Conservation (phyloP, 2,797 vertebrate species). For the Alectoris magna region DNA sequence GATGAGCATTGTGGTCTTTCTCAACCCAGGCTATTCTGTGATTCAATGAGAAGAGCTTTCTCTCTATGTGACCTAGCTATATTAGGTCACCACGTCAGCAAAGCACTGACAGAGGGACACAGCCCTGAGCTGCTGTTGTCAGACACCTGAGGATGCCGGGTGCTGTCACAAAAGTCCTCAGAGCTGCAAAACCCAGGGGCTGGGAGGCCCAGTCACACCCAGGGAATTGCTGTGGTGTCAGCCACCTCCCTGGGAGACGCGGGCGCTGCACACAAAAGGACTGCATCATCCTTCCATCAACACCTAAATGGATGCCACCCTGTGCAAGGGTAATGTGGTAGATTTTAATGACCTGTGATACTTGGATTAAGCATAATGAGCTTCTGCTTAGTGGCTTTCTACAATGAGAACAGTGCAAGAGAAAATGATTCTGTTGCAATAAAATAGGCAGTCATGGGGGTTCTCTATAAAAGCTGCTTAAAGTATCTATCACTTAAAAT, state of each 20-base stretch:
- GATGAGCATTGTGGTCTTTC: no score
- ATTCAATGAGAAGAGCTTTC: neutral
- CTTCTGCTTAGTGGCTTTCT: neutral
- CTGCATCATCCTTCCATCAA: neutral
- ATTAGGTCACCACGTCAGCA: accelerated
- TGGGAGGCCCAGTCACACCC: neutral
- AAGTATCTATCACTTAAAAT: neutral
- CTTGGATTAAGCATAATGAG: neutral
- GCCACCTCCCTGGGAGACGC: neutral
- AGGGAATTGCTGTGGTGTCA: neutral
- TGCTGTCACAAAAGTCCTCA: neutral
- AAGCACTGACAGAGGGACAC: accelerated
- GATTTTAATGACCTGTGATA: neutral
- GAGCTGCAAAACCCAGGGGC: neutral
- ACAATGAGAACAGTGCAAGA: neutral
- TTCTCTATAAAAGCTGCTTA: neutral
- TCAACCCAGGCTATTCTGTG: no score
- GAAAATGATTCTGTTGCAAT: neutral
- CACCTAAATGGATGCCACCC: neutral
- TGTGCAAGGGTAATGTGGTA: neutral
- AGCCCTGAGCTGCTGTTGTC: neutral
- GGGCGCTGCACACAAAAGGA: neutral
- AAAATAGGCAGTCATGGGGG: neutral
- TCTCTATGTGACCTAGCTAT: neutral
- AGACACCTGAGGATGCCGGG: accelerated